phyloP scores from a whole-genome alignment of 2,113 vertebrate species.

The Myotis davidii region DNA sequence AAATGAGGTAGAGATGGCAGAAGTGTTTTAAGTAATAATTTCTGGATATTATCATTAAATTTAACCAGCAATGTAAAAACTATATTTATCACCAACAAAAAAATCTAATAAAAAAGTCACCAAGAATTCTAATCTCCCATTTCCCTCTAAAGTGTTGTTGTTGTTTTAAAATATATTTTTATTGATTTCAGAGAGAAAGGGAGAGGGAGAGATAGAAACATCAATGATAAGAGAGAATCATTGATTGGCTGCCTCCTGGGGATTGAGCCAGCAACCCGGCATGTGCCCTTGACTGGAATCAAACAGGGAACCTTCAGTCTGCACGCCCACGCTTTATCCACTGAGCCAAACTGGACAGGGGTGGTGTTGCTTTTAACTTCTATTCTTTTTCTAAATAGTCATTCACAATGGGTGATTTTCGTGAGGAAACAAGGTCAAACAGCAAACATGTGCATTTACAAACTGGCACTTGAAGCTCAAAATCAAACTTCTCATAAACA shows the following conservation, averaged over 20 bases:
- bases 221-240: no score
- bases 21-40: neutral
- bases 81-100: neutral
- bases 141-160: neutral
- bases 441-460: conserved; percentile 9
- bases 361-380: neutral
- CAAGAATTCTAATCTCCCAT: neutral
- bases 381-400: neutral
- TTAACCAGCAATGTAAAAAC: neutral
- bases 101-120: neutral
- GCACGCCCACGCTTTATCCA: no score
- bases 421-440: neutral
- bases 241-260: no score
- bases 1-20: neutral
- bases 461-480: neutral
- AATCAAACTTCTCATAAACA: conserved; percentile 32
- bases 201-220: no score
- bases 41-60: neutral
- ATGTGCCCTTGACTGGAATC: no score
- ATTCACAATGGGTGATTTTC: neutral
- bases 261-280: no score
- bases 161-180: no score
- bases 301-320: no score
- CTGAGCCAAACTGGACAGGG: no score
- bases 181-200: no score